These are phyloP conservation scores for Lomographa bimaculata DNA, from an alignment of 2,888 invertebrate genomes.

Conservation along the genomic window DNA sequence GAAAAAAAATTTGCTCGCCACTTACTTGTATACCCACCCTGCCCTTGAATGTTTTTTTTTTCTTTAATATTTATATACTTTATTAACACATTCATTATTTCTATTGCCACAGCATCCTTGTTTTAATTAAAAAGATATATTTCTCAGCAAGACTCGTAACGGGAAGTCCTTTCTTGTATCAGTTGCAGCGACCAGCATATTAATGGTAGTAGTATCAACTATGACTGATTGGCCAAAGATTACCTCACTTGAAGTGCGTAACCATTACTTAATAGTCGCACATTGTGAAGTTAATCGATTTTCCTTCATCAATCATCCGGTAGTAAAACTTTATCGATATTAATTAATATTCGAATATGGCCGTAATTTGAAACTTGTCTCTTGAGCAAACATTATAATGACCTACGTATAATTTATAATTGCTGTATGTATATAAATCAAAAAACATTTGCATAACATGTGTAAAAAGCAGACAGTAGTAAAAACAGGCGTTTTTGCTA, in stretches of 20 bases:
- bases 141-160: too few relatives aligned
- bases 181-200: conserved; percentile 21
- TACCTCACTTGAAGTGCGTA: conserved; percentile 16
- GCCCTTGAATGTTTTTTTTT: too few relatives aligned
- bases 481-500: conserved; percentile 24
- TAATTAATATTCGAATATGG: conserved; percentile 10
- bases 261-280: conserved; percentile 19
- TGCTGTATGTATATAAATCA: conserved; percentile 27
- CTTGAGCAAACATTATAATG: conserved; percentile 16
- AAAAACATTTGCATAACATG: conserved; percentile 22
- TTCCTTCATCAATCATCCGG: conserved; percentile 19
- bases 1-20: too few relatives aligned
- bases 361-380: conserved; percentile 5
- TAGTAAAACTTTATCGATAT: conserved; percentile 16
- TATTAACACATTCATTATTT: too few relatives aligned
- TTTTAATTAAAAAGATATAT: too few relatives aligned
- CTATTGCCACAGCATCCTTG: too few relatives aligned
- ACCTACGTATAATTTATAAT: conserved; percentile 23
- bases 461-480: conserved; percentile 21
- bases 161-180: conserved; percentile 30
- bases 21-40: too few relatives aligned
- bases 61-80: too few relatives aligned
- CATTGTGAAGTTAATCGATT: conserved; percentile 23
- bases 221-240: conserved; percentile 30
- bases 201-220: conserved; percentile 28